A percentile compares a stretch with the other conserved stretches of the same genome.
phyloP scores from a whole-genome alignment of 2,113 vertebrate genomes.

The Bettongia penicillata region DNA sequence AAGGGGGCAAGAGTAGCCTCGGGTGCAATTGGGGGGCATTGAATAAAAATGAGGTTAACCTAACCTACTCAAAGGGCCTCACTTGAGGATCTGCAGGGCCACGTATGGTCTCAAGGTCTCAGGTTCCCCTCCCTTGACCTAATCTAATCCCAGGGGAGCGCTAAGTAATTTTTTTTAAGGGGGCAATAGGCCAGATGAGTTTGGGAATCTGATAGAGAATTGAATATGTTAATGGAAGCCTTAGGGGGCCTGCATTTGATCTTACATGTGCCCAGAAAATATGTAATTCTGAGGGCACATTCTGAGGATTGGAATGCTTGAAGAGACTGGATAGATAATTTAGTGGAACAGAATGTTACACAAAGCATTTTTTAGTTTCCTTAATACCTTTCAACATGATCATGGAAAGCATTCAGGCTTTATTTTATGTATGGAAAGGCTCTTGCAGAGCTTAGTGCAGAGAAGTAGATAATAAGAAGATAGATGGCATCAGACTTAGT shows the following conservation, averaged over 20 bases:
- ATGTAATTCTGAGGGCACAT: neutral
- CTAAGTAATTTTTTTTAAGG: too few species aligned
- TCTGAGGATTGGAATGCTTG: neutral
- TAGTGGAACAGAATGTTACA: neutral
- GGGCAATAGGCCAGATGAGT: too few species aligned
- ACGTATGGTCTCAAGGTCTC: too few species aligned
- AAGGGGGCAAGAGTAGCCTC: too few species aligned
- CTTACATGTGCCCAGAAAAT: neutral
- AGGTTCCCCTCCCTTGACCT: too few species aligned
- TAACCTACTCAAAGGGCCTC: too few species aligned
- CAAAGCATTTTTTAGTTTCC: neutral
- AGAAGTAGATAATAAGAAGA: neutral
- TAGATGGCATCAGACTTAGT: neutral
- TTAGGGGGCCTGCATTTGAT: neutral
- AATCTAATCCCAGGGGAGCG: too few species aligned
- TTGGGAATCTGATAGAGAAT: neutral
- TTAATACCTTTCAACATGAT: neutral
- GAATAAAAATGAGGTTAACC: too few species aligned
- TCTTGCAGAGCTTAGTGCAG: neutral
- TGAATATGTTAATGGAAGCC: neutral
- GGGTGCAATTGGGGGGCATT: too few species aligned
- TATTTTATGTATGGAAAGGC: neutral
- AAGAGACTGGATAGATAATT: neutral
- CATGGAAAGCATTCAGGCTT: neutral
- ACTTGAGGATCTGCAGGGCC: too few species aligned